Percentiles rank a stretch among this genome's conserved stretches.
Evolutionary conservation across 2,888 invertebrate species (phyloP).

Genomic region (Athalia cordata): DNA sequence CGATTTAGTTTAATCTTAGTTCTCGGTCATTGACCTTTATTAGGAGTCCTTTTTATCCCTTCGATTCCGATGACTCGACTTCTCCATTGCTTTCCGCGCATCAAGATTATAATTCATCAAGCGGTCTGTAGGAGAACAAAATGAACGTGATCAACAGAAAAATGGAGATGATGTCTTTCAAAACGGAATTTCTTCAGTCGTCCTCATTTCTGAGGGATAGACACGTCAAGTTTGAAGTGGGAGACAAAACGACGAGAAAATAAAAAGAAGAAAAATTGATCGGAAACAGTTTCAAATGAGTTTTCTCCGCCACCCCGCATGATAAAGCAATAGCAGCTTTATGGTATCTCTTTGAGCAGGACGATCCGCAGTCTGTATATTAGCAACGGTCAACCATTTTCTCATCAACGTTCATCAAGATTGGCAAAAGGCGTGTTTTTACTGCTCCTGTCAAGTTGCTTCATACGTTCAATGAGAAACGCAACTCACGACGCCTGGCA

Average conservation of each 20-base stretch:
- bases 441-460: not conserved
- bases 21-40: slow-evolving; percentile 37
- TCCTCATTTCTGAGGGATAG: too few relatives aligned
- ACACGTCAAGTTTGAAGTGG: not conserved
- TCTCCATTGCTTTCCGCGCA: not conserved
- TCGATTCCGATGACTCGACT: not conserved
- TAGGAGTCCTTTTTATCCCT: slow-evolving; percentile 16
- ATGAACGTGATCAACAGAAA: too few relatives aligned
- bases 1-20: slow-evolving; percentile 38
- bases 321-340: not conserved
- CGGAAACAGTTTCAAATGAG: slow-evolving; percentile 20
- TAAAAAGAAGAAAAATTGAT: not conserved
- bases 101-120: too few relatives aligned
- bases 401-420: slow-evolving; percentile 30
- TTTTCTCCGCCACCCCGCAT: slow-evolving; percentile 26
- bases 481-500: too few relatives aligned
- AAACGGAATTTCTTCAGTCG: too few relatives aligned
- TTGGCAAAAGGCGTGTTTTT: slow-evolving; percentile 13
- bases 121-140: too few relatives aligned
- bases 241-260: not conserved
- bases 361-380: slow-evolving; percentile 4
- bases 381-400: slow-evolving; percentile 41
- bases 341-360: not conserved
- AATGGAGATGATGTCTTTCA: too few relatives aligned
- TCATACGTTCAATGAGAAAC: too few relatives aligned